A percentile compares a stretch with the other conserved stretches of the same genome.
These are phyloP conservation scores for Drosophila formosana DNA, from an alignment of 2,888 invertebrate species.

Conservation along the genomic window DNA sequence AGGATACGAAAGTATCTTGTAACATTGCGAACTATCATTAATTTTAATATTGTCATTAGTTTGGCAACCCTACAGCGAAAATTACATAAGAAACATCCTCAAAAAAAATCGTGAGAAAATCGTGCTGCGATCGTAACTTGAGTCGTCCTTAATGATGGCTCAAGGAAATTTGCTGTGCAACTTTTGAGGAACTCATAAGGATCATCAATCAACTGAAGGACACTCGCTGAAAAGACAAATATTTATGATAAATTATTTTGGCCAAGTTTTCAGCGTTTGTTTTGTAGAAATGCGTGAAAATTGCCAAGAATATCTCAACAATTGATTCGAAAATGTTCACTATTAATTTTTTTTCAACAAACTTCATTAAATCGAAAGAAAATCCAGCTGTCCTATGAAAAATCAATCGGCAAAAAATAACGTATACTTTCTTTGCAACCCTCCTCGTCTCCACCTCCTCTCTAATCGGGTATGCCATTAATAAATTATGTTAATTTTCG, in stretches of 20 bases:
- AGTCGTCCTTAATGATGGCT: slow-evolving; percentile 65
- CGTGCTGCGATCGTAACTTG: slow-evolving; percentile 55
- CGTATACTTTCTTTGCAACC: slow-evolving; percentile 51
- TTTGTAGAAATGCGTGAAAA: slow-evolving; percentile 58
- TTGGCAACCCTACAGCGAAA: slow-evolving; percentile 29
- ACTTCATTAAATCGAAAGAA: slow-evolving; percentile 53
- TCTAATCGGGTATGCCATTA: slow-evolving; percentile 30
- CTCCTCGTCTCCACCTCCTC: slow-evolving; percentile 3
- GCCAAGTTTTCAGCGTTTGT: slow-evolving; percentile 45
- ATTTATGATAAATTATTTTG: slow-evolving; percentile 72
- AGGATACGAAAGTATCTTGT: slow-evolving; percentile 58
- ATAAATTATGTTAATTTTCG: slow-evolving; percentile 72
- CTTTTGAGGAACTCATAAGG: slow-evolving; percentile 47
- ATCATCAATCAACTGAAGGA: slow-evolving; percentile 69
- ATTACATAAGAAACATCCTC: slow-evolving; percentile 21
- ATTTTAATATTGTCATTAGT: slow-evolving; percentile 84
- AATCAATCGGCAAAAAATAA: slow-evolving; percentile 51
- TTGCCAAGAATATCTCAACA: slow-evolving; percentile 25
- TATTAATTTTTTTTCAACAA: slow-evolving; percentile 31
- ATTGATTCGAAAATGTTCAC: slow-evolving; percentile 29
- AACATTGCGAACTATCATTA: slow-evolving; percentile 72
- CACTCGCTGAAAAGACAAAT: slow-evolving; percentile 65
- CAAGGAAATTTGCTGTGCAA: slow-evolving; percentile 16
- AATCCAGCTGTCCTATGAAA: slow-evolving; percentile 60
- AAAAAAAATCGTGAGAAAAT: slow-evolving; percentile 71